Evolutionary conservation across 2,888 invertebrate species (phyloP).

Genomic region (Autographa gamma): DNA sequence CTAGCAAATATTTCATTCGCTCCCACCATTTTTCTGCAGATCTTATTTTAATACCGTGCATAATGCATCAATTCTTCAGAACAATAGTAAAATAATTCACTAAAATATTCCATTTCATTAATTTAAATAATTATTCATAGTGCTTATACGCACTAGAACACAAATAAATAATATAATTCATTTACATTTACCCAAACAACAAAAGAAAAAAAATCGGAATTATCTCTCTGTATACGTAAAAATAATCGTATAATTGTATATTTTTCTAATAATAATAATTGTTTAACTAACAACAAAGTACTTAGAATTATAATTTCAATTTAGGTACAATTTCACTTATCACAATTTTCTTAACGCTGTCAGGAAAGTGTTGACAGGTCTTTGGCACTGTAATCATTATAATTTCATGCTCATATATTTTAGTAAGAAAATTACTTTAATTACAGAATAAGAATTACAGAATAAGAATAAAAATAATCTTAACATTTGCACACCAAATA

Average conservation of each 20-base stretch:
- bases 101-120: neutral
- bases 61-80: neutral
- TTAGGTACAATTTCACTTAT: slow-evolving; percentile 66
- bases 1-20: slow-evolving; percentile 3
- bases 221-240: slow-evolving; percentile 14
- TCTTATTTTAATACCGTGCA: neutral
- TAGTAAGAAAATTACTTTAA: neutral
- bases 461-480: too few species aligned
- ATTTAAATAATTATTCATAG: neutral
- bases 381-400: slow-evolving; percentile 61
- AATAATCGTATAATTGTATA: slow-evolving; percentile 41
- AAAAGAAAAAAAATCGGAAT: neutral
- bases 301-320: slow-evolving; percentile 49
- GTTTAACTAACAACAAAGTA: slow-evolving; percentile 31
- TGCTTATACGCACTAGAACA: neutral
- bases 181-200: neutral
- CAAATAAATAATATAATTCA: slow-evolving; percentile 1
- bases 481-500: too few species aligned
- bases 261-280: slow-evolving; percentile 46
- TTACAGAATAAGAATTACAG: too few species aligned
- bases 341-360: slow-evolving; percentile 65
- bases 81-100: neutral
- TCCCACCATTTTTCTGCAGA: neutral
- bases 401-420: slow-evolving; percentile 20
- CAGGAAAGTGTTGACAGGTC: slow-evolving; percentile 50